phyloP scores from a whole-genome alignment of 2,113 vertebrate genomes.

The Microtus oregoni region DNA sequence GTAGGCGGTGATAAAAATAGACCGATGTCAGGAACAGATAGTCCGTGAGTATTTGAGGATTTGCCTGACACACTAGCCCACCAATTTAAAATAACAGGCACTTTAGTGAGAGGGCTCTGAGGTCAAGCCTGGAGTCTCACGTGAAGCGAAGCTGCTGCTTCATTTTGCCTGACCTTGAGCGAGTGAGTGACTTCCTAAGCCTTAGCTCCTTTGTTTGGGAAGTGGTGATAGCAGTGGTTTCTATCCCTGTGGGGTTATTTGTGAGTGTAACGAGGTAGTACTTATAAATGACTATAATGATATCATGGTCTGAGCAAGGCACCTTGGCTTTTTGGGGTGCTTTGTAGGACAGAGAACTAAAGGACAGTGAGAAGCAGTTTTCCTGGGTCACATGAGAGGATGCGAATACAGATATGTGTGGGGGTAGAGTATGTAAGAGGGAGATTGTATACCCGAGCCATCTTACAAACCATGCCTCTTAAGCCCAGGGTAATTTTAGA shows the following conservation, averaged over 20 bases:
- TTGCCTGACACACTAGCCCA: not conserved
- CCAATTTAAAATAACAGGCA: not conserved
- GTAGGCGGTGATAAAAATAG: constrained; percentile 22
- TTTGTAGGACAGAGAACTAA: not conserved
- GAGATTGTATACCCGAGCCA: constrained; percentile 30
- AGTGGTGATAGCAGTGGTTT: not conserved
- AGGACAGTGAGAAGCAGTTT: not conserved
- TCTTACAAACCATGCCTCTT: constrained; percentile 2
- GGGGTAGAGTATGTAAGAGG: not conserved
- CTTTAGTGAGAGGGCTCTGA: not conserved
- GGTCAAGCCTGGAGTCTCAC: not conserved
- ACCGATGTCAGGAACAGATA: not conserved
- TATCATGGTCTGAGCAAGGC: not conserved
- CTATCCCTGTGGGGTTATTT: not conserved
- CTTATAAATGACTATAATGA: not conserved
- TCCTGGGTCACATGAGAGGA: not conserved
- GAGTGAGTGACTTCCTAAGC: not conserved
- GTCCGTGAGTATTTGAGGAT: constrained; percentile 28
- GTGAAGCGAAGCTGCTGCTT: not conserved
- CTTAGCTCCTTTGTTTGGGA: constrained; percentile 1
- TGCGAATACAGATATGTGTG: not conserved
- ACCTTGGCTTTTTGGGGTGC: not conserved
- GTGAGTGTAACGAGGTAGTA: not conserved
- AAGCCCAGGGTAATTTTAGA: constrained; percentile 25
- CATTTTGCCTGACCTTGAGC: not conserved